Evolutionary conservation across 1,140 invertebrate genomes (phyloP).

Genomic region (Drosophila busckii): DNA sequence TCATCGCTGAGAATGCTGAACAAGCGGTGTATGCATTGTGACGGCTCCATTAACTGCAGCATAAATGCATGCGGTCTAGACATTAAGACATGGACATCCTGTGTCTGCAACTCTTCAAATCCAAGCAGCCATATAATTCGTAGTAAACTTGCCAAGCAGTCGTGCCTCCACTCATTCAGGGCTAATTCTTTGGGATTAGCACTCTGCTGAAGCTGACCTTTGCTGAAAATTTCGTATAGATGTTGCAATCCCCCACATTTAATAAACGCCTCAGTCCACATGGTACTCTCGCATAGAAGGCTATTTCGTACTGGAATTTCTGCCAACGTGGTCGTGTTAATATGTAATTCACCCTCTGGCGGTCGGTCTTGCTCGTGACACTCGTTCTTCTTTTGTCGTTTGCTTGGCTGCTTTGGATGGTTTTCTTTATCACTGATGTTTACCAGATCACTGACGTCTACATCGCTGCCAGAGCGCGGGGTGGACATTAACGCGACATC

Average conservation of each 20-base stretch:
- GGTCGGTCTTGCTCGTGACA: conserved; percentile 42
- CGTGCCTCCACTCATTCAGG: conserved; percentile 94
- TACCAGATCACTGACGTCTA: conserved; percentile 41
- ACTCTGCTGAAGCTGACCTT: conserved; percentile 84
- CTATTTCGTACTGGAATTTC: conserved; percentile 6
- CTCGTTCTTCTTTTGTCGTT: conserved; percentile 61
- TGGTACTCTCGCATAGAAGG: conserved; percentile 38
- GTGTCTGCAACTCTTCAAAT: conserved; percentile 82
- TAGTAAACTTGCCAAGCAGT: conserved; percentile 92
- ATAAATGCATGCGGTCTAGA: conserved; percentile 86
- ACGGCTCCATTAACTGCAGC: conserved; percentile 89
- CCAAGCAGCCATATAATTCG: conserved; percentile 89
- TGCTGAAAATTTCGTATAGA: conserved; percentile 95
- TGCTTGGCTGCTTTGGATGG: conserved; percentile 61
- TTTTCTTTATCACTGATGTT: conserved; percentile 63
- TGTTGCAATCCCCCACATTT: conserved; percentile 91
- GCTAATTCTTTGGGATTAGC: conserved; percentile 81
- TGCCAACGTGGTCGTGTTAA: conserved; percentile 5
- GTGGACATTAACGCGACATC: conserved; percentile 38
- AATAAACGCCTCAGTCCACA: conserved; percentile 90
- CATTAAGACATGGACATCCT: conserved; percentile 83
- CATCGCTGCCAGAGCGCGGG: conserved; percentile 34
- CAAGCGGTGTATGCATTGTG: conserved; percentile 88
- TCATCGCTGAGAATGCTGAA: conserved; percentile 93
- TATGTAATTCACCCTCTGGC: too few species aligned